phyloP scores from a whole-genome alignment of 2,888 invertebrate genomes.

The Eurytoma adleriae region DNA sequence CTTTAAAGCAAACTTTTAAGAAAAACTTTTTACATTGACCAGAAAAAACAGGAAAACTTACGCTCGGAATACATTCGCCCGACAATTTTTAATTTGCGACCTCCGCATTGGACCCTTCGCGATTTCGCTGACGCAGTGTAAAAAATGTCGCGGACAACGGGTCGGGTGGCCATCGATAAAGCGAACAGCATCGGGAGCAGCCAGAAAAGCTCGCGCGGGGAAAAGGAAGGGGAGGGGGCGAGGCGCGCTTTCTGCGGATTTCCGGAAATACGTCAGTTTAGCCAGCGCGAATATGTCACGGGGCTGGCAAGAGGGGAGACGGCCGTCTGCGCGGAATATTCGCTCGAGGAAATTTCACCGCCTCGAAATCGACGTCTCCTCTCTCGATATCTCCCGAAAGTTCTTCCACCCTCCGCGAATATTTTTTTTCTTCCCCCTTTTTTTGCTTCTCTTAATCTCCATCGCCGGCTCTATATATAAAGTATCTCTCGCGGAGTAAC shows the following conservation, averaged over 20 bases:
- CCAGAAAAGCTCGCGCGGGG: too few species aligned
- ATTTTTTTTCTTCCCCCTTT: background rate
- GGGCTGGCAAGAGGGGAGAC: constrained; percentile 30
- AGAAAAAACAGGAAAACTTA: too few species aligned
- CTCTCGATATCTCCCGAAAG: constrained; percentile 19
- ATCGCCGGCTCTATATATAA: background rate
- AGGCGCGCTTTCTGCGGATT: constrained; percentile 32
- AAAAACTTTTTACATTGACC: too few species aligned
- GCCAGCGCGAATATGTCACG: constrained; percentile 51
- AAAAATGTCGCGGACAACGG: too few species aligned
- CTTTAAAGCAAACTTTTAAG: too few species aligned
- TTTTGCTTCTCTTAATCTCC: background rate
- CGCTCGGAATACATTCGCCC: too few species aligned
- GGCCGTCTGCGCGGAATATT: constrained; percentile 12
- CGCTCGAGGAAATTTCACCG: constrained; percentile 49
- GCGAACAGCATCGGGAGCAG: too few species aligned
- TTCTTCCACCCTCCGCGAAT: background rate
- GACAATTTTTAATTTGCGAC: too few species aligned
- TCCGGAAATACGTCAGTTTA: constrained; percentile 56
- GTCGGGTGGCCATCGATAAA: too few species aligned
- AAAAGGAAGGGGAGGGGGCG: background rate
- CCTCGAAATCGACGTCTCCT: constrained; percentile 46
- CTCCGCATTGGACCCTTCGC: too few species aligned
- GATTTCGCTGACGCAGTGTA: too few species aligned
- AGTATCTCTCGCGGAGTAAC: background rate